Base-by-base conservation (phyloP, 1,140 invertebrate species). In the Rhynchophorus ferrugineus region DNA sequence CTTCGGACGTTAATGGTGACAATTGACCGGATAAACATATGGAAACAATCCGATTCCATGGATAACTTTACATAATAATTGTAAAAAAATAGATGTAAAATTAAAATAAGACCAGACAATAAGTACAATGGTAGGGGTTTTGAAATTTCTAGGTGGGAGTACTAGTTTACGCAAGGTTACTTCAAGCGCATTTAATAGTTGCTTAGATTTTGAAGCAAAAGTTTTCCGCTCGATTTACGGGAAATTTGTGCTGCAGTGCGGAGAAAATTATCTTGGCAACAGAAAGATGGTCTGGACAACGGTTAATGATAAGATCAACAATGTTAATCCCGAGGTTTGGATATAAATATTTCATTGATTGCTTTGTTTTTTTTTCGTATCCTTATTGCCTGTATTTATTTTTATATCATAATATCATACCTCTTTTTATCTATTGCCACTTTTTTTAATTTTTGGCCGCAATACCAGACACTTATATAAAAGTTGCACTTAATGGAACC, bases 201-300 rank as follows among this genome's bases (percentile, higher is more conserved):
- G 16, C 8, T 14, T 33, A 13, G 7, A 9, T 37, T 29, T 39
- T n/a, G 8, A 37, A 8, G 8, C 5, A 41, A 41, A 41, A 41
- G 2, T 18, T 14, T 48, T 39, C 36, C 9, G n/a, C 22, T 5
- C 18, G 11, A 3, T 2, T 38, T 16, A 3, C 8, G 14, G 14
- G 6, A 16, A 2, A 29, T 13, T 9, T 5, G 13, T 13, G 14
- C 9, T 17, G 29, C 2, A 14, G 42, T 6, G 2, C 24, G 38
- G 24, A 13, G 38, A 8, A 13, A 29, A 14, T 35, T 29, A 14
- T 35, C 5, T 42, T 8, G 1, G 5, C n/a, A 39, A 16, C 35
- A 53, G 44, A 53, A 51, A 11, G n/a, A 53, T 53, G 50, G 50
- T 53, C 39, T 53, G 50, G 50, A 24, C 50, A 3, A 46, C 50